phyloP scores from a whole-genome alignment of 2,888 invertebrate species.

The Polia nebulosa region DNA sequence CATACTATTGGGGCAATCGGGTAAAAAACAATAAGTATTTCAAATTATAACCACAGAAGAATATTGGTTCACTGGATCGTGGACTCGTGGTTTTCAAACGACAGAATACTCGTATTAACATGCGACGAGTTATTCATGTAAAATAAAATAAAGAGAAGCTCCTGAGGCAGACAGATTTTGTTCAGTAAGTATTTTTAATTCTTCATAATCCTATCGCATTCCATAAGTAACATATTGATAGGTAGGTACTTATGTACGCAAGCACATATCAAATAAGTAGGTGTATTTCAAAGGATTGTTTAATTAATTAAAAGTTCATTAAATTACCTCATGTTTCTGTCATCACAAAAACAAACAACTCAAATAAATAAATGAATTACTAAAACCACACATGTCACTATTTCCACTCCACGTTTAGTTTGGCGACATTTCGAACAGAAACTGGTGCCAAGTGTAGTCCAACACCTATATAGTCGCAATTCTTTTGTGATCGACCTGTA shows the following conservation, averaged over 20 bases:
- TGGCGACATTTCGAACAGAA: slow-evolving; percentile 21
- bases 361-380: background rate
- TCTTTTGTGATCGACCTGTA: slow-evolving; percentile 25
- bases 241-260: background rate
- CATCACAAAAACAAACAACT: background rate
- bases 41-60: no score
- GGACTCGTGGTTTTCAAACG: slow-evolving; percentile 1
- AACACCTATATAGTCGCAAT: slow-evolving; percentile 41
- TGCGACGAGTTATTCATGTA: background rate
- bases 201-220: no score
- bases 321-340: slow-evolving; percentile 36
- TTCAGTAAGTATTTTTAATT: background rate
- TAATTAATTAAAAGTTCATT: background rate
- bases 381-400: background rate
- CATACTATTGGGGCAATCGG: no score
- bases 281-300: background rate
- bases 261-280: background rate
- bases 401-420: slow-evolving; percentile 26
- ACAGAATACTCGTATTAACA: slow-evolving; percentile 1
- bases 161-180: background rate
- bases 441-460: slow-evolving; percentile 15
- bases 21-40: no score
- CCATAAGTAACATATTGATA: background rate
- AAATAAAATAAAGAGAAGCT: slow-evolving; percentile 2
- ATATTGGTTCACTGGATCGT: slow-evolving; percentile 5